Percentiles rank a stretch among this genome's conserved stretches.
phyloP scores from a whole-genome alignment of 2,797 vertebrate genomes.

The Myoxocephalus aenaeus region DNA sequence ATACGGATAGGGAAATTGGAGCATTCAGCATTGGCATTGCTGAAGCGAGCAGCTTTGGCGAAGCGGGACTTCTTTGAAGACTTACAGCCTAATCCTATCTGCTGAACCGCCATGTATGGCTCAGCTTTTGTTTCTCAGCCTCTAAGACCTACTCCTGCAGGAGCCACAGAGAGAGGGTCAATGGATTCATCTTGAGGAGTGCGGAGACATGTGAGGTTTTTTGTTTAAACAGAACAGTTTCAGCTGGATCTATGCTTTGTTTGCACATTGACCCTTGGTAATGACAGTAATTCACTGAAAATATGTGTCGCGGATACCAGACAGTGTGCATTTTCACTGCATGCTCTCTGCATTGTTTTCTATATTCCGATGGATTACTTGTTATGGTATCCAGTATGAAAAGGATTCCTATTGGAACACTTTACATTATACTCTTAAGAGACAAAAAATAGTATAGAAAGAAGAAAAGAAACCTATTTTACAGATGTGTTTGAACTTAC shows the following conservation, averaged over 20 bases:
- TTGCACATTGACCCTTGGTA: slow-evolving; percentile 49
- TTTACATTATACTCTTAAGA: slow-evolving; percentile 1
- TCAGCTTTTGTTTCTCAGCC: slow-evolving; percentile 77
- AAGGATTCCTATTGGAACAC: neutral
- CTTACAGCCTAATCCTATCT: slow-evolving; percentile 80
- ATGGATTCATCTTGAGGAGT: slow-evolving; percentile 57
- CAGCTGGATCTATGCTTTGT: slow-evolving; percentile 54
- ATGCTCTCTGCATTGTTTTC: neutral
- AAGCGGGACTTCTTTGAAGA: slow-evolving; percentile 79
- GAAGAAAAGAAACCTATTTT: neutral
- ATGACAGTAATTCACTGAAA: slow-evolving; percentile 40
- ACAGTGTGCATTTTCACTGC: neutral
- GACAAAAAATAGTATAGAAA: neutral
- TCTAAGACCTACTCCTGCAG: slow-evolving; percentile 74
- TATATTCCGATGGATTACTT: neutral
- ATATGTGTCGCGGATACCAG: neutral
- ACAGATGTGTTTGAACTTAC: neutral
- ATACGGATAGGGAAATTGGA: slow-evolving; percentile 32
- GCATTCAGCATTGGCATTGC: slow-evolving; percentile 69
- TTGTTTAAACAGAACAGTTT: slow-evolving; percentile 57
- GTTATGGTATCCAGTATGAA: neutral
- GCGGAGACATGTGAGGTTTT: slow-evolving; percentile 52
- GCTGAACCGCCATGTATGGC: slow-evolving; percentile 67
- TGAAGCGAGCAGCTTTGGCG: slow-evolving; percentile 68
- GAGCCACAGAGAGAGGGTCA: slow-evolving; percentile 68